Base-by-base conservation (phyloP, 2,113 vertebrate genomes). In the Dasyurus viverrinus region DNA sequence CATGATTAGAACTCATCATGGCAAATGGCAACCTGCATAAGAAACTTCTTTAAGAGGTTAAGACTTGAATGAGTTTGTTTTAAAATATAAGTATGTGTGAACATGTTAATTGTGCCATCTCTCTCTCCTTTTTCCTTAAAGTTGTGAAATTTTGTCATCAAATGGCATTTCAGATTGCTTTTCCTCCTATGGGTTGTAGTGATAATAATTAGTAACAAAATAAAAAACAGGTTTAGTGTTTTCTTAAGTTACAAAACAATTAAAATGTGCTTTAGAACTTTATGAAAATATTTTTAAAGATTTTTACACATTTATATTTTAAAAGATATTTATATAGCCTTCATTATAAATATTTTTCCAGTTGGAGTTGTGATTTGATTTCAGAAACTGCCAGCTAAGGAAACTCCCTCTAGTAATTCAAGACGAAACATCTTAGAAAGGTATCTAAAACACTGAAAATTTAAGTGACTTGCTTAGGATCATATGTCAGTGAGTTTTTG, bases 201-300 rank as follows among this genome's bases (percentile, higher is more conserved):
- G 60, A 26, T 96, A 52, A 90, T n/a, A 25, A 93, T 96, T 94
- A 94, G 27, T 68, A 68, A 68, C 36, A 30, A 36, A 68, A 68
- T 36, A 36, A 68, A 5, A 36, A 68, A 68, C 27, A 60, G 8
- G 0, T 94, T 91, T 11, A 11, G 16, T 54, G 2, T 94, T 97
- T 95, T 93, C 68, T 92, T 95, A 55, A 54, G 89, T 94, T 96
- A 42, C 93, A 94, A 93, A 24, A 25, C 1, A 91, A 90, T 91
- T 91, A 91, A 60, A 60, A 53, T 8, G 91, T 93, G 93, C 57
- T 95, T 91, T 55, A 94, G 60, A 91, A 92, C 14, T 68, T 53
- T 93, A 8, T 55, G 36, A 46, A 68, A 91, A 8, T 24, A n/a
- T 52, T 36, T 93, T 30, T 30, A 30, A 30, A 60, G 57, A 60